Evolutionary conservation across 2,888 invertebrate species (phyloP).

Genomic region (Rotaria macrura): DNA sequence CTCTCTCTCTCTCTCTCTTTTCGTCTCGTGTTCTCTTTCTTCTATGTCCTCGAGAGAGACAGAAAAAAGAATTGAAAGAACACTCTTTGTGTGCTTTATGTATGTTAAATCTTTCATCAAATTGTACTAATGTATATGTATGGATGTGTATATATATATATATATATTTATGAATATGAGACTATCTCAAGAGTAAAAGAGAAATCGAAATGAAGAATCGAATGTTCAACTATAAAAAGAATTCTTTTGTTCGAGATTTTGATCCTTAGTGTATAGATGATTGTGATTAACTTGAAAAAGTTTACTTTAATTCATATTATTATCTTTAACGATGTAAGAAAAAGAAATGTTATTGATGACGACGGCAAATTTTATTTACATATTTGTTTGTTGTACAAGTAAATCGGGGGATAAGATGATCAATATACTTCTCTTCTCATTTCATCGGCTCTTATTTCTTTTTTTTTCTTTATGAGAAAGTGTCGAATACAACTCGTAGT

Average conservation of each 20-base stretch:
- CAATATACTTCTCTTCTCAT: neutral
- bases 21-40: neutral
- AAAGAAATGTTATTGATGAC: neutral
- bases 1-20: neutral
- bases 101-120: conserved; percentile 15
- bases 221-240: neutral
- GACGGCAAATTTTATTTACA: neutral
- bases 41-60: neutral
- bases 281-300: neutral
- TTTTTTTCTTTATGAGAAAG: neutral
- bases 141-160: too few species aligned
- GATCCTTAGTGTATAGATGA: neutral
- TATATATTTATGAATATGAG: neutral
- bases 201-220: neutral
- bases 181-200: neutral
- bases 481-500: neutral
- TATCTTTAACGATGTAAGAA: neutral
- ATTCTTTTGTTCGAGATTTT: neutral
- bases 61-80: neutral
- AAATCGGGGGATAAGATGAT: neutral
- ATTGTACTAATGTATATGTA: neutral
- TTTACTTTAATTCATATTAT: conserved; percentile 3
- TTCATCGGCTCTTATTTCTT: too few species aligned
- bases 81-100: neutral
- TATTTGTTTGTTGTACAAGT: neutral